phyloP scores from a whole-genome alignment of 1,140 invertebrate species.

The Panonychus citri region DNA sequence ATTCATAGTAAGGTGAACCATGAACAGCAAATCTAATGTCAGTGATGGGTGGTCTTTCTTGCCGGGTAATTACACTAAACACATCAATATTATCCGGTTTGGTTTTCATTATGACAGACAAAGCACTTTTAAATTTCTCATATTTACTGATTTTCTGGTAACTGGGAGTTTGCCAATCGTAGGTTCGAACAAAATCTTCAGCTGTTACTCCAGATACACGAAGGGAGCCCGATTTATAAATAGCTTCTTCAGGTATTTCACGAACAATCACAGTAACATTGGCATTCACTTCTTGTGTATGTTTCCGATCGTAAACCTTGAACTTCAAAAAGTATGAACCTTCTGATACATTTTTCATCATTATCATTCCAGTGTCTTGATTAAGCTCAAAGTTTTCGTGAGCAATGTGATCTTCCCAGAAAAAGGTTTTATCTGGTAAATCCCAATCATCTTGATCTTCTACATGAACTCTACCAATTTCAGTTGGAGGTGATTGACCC shows the following conservation, averaged over 20 bases:
- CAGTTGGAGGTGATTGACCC: conserved; percentile 63
- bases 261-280: conserved; percentile 79
- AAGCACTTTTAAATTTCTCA: conserved; percentile 57
- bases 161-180: conserved; percentile 53
- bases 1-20: conserved; percentile 83
- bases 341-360: conserved; percentile 67
- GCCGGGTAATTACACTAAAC: conserved; percentile 69
- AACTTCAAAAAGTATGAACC: conserved; percentile 57
- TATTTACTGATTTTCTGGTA: conserved; percentile 46
- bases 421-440: conserved; percentile 84
- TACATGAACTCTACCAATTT: conserved; percentile 82
- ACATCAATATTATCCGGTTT: conserved; percentile 75
- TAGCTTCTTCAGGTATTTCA: conserved; percentile 81
- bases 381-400: conserved; percentile 56
- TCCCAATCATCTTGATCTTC: conserved; percentile 95
- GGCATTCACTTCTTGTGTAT: conserved; percentile 70
- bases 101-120: conserved; percentile 55
- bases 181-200: conserved; percentile 61
- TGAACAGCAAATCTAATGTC: conserved; percentile 84
- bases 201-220: conserved; percentile 22
- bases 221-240: conserved; percentile 80
- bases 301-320: conserved; percentile 76
- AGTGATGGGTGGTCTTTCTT: conserved; percentile 61
- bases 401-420: conserved; percentile 44
- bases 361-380: conserved; percentile 78